phyloP scores from a whole-genome alignment of 2,113 vertebrate genomes.

The Mustela lutreola region DNA sequence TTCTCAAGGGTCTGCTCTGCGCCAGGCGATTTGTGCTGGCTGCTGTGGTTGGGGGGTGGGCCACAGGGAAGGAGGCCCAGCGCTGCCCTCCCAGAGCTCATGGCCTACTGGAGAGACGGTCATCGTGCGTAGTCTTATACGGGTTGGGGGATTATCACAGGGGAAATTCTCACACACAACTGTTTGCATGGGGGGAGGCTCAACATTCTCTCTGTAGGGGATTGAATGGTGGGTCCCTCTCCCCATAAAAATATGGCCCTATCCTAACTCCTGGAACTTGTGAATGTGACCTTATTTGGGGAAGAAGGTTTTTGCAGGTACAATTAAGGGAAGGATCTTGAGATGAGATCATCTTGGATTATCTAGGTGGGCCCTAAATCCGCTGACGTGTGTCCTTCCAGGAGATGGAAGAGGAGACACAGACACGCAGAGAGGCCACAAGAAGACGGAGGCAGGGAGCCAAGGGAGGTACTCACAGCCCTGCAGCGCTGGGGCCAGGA shows the following conservation, averaged over 20 bases:
- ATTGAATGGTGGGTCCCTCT: too few species aligned
- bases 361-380: not conserved
- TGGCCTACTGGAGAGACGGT: not conserved
- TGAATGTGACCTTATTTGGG: not conserved
- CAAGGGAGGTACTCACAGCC: not conserved
- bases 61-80: accelerated
- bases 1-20: not conserved
- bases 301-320: not conserved
- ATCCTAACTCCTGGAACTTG: not conserved
- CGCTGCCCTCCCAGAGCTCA: not conserved
- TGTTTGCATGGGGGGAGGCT: not conserved
- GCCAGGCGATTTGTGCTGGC: not conserved
- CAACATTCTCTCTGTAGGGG: not conserved
- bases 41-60: not conserved
- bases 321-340: not conserved
- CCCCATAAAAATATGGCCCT: not conserved
- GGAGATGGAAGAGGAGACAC: not conserved
- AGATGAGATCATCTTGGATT: not conserved
- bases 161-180: not conserved
- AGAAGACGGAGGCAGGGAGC: not conserved
- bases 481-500: not conserved
- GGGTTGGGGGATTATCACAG: not conserved
- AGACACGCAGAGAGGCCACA: not conserved
- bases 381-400: not conserved
- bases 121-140: not conserved